A percentile compares a stretch with the other conserved stretches of the same genome.
These are phyloP conservation scores for Brachionus angularis DNA, from an alignment of 1,140 invertebrate species.

Conservation along the genomic window DNA sequence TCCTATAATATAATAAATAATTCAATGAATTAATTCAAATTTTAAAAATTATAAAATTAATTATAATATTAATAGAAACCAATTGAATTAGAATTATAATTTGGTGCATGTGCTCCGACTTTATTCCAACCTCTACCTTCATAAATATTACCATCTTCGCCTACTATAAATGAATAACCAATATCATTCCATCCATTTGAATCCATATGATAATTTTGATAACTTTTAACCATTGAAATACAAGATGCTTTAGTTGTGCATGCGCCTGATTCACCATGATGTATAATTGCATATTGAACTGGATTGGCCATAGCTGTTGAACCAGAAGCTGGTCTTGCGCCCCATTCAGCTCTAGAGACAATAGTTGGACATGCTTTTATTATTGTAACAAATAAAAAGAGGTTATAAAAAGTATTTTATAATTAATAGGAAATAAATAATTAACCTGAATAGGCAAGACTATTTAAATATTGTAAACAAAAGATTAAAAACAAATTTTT, in stretches of 20 bases:
- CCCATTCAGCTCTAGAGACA: conserved; percentile 47
- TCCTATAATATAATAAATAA: conserved; percentile 4
- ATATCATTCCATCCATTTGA: conserved; percentile 53
- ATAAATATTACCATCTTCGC: conserved; percentile 49
- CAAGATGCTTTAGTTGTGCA: conserved; percentile 47
- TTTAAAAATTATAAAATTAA: not conserved
- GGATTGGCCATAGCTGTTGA: conserved; percentile 54
- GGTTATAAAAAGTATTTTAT: too few relatives aligned
- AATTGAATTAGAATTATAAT: conserved; percentile 65
- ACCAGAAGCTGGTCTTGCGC: conserved; percentile 45
- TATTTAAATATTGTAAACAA: too few relatives aligned
- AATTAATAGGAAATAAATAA: too few relatives aligned
- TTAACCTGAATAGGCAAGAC: too few relatives aligned
- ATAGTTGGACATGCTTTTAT: conserved; percentile 39
- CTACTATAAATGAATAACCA: conserved; percentile 49
- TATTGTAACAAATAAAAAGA: not conserved
- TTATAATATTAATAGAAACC: too few relatives aligned
- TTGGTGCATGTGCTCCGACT: conserved; percentile 64
- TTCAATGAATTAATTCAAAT: not conserved
- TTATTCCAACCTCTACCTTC: conserved; percentile 50
- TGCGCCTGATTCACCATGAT: conserved; percentile 49
- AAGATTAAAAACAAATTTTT: too few relatives aligned
- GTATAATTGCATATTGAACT: conserved; percentile 67
- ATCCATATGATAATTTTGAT: conserved; percentile 70
- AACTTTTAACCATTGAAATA: conserved; percentile 49